phyloP scores from a whole-genome alignment of 2,113 vertebrate species.

The Dromas ardeola region DNA sequence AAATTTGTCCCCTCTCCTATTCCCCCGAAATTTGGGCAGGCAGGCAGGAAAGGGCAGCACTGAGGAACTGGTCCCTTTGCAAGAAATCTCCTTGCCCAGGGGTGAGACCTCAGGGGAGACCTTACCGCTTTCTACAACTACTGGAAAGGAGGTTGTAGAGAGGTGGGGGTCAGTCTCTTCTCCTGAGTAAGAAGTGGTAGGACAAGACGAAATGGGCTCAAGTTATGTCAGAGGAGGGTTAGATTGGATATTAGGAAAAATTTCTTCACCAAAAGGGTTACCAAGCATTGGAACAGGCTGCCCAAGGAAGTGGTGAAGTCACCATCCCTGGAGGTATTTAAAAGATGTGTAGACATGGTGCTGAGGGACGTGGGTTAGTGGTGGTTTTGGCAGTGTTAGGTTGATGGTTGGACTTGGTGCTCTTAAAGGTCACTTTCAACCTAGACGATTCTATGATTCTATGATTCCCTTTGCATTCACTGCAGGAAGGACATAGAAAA shows the following conservation, averaged over 20 bases:
- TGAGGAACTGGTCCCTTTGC: neutral
- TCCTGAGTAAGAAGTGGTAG: neutral
- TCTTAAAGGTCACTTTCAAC: neutral
- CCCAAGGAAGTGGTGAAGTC: neutral
- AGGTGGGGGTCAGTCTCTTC: neutral
- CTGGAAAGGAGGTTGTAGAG: neutral
- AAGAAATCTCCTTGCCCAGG: neutral
- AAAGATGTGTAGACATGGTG: neutral
- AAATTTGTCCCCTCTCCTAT: accelerated
- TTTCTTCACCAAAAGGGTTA: neutral
- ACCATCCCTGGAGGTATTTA: neutral
- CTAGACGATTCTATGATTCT: neutral
- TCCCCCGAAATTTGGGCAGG: too few relatives aligned
- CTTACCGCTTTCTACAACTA: neutral
- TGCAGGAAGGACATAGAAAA: neutral
- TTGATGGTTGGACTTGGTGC: neutral
- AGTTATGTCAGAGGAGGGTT: neutral
- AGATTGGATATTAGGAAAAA: neutral
- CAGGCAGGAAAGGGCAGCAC: neutral
- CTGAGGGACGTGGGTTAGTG: neutral
- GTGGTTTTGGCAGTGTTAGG: neutral
- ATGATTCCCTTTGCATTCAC: neutral
- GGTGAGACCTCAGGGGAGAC: neutral
- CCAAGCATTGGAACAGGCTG: neutral
- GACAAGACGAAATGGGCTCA: neutral